Conservation (phyloP, 2,797 vertebrate genomes). For the Tapirus indicus region DNA sequence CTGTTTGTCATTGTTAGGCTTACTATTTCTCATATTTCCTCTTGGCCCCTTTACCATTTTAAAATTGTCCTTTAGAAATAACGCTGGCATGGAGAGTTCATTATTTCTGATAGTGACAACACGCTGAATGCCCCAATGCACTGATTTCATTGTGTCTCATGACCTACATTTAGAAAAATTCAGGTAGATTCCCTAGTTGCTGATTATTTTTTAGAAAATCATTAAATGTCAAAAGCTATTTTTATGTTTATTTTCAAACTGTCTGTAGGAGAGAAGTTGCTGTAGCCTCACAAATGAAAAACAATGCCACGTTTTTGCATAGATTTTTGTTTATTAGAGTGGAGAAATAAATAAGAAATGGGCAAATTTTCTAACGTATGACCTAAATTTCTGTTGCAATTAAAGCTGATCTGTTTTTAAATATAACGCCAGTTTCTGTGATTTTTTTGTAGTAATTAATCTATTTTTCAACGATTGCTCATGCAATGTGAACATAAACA, state of each 20-base stretch:
- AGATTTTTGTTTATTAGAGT: neutral
- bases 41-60: slow-evolving; percentile 20
- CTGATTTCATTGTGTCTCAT: neutral
- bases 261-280: neutral
- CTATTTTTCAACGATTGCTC: slow-evolving; percentile 15
- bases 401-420: slow-evolving; percentile 47
- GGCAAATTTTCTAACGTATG: neutral
- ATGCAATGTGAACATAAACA: neutral
- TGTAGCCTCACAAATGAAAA: neutral
- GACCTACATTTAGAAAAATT: neutral
- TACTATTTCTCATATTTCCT: neutral
- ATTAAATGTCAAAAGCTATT: slow-evolving; percentile 48
- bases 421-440: neutral
- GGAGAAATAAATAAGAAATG: neutral
- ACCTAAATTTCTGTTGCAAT: neutral
- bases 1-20: slow-evolving; percentile 66
- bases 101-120: slow-evolving; percentile 67
- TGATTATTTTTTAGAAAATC: neutral
- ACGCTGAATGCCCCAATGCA: neutral
- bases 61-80: slow-evolving; percentile 61
- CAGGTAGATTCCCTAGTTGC: slow-evolving; percentile 54
- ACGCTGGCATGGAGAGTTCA: slow-evolving; percentile 53
- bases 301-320: neutral
- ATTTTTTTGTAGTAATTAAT: neutral
- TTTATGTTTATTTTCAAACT: slow-evolving; percentile 36